Percentiles rank a stretch among this genome's conserved stretches.
Evolutionary conservation across 2,797 vertebrate genomes (phyloP).

Genomic region (Platalea minor): DNA sequence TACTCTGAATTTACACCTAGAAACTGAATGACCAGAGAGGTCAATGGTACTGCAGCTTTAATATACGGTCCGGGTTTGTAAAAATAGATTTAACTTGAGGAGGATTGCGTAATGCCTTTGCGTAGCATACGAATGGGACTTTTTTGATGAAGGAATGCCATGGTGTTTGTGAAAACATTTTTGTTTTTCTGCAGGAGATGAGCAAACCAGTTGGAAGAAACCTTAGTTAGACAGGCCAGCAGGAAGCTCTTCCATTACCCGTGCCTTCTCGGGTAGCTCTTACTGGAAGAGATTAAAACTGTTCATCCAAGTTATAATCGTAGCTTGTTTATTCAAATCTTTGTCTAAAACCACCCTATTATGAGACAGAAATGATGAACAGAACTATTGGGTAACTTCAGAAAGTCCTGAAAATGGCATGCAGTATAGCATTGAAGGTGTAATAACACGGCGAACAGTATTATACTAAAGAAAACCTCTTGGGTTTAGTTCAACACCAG

Average conservation of each 20-base stretch:
- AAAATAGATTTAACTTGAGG: background rate
- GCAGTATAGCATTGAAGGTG: background rate
- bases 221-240: background rate
- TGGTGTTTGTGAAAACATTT: background rate
- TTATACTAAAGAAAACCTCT: background rate
- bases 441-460: background rate
- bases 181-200: background rate
- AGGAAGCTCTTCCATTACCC: background rate
- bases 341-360: background rate
- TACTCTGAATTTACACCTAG: background rate
- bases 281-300: background rate
- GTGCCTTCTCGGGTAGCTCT: background rate
- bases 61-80: background rate
- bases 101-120: background rate
- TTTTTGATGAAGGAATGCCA: background rate
- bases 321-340: background rate
- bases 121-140: background rate
- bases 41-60: background rate
- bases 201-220: background rate
- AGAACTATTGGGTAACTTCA: background rate
- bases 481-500: background rate
- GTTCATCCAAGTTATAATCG: background rate
- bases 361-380: background rate
- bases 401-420: background rate
- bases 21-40: background rate